Base-by-base conservation (phyloP, 2,888 invertebrate species). In the Yponomeuta cagnagella region DNA sequence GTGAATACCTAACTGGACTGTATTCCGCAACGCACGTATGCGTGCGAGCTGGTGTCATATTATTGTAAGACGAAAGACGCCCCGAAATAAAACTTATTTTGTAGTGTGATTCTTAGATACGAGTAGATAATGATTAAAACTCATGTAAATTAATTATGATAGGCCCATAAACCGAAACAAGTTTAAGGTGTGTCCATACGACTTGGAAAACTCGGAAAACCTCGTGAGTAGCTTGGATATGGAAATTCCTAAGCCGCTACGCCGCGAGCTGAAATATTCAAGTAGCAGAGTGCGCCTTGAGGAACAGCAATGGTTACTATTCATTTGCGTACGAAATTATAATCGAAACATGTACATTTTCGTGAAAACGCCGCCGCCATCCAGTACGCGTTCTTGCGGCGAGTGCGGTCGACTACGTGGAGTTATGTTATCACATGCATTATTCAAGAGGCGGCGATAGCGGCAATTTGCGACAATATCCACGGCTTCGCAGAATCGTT, bases 401-500 rank as follows among this genome's bases (percentile, higher is more conserved):
- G 65, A 48, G 77, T 76, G 76, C 75, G 78, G 80, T 77, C 78
- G 78, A 80, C 82, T 82, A 89, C 87, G 90, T 90, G 90, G 89
- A 86, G 88, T 86, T 88, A 90, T 90, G 89, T 86, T 90, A 88
- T 88, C 89, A 84, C 89, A 91, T 91, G 88, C 88, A 91, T 91
- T 89, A 92, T 92, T 90, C 91, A 92, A 83, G 84, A 84, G 84
- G 86, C 84, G 90, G 90, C 89, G 91, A 92, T 91, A 92, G 91
- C 91, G 87, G 89, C 89, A 89, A 90, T 91, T 90, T 91, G 91
- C 90, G 90, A 90, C 91, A 90, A 88, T 91, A 91, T 91, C 89
- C 90, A 89, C 84, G 80, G 89, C 85, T 90, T 91, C 91, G 86
- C 84, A 84, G 92, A 90, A 90, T 79, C 81, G 83, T 75, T 79